Evolutionary conservation across 2,888 invertebrate genomes (phyloP).

Genomic region (Acleris laterana): DNA sequence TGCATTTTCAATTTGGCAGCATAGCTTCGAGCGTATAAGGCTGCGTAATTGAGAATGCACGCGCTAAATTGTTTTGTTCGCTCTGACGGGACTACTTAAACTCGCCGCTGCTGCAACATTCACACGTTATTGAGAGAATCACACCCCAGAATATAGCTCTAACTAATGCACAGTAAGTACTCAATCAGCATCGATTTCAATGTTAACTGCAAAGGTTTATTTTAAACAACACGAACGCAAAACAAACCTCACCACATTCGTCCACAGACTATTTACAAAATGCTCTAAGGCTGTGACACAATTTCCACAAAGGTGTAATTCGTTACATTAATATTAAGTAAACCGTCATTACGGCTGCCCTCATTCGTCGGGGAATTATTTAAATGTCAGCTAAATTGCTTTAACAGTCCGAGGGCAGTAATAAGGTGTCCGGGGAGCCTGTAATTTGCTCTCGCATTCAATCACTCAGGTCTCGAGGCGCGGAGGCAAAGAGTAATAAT

Average conservation of each 20-base stretch:
- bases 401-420: slow-evolving; percentile 78
- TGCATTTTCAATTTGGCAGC: too few relatives aligned
- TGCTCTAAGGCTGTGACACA: slow-evolving; percentile 19
- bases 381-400: slow-evolving; percentile 84
- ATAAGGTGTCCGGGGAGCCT: slow-evolving; percentile 78
- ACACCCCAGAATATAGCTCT: too few relatives aligned
- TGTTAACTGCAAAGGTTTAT: neutral
- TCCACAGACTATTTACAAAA: slow-evolving; percentile 4
- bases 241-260: neutral
- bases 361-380: slow-evolving; percentile 76
- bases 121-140: too few relatives aligned
- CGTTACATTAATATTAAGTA: slow-evolving; percentile 54
- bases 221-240: neutral
- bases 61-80: too few relatives aligned
- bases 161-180: too few relatives aligned
- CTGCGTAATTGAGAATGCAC: too few relatives aligned
- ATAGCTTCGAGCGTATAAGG: too few relatives aligned
- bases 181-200: too few relatives aligned
- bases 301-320: slow-evolving; percentile 25
- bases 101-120: too few relatives aligned
- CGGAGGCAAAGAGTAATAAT: slow-evolving; percentile 47
- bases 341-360: slow-evolving; percentile 66
- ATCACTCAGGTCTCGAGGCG: slow-evolving; percentile 63
- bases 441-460: slow-evolving; percentile 80
- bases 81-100: too few relatives aligned